Evolutionary conservation across 1,140 invertebrate species (phyloP), one percentile per base, ranked within the genome.

Genomic region (Drosophila pseudoananassae): DNA sequence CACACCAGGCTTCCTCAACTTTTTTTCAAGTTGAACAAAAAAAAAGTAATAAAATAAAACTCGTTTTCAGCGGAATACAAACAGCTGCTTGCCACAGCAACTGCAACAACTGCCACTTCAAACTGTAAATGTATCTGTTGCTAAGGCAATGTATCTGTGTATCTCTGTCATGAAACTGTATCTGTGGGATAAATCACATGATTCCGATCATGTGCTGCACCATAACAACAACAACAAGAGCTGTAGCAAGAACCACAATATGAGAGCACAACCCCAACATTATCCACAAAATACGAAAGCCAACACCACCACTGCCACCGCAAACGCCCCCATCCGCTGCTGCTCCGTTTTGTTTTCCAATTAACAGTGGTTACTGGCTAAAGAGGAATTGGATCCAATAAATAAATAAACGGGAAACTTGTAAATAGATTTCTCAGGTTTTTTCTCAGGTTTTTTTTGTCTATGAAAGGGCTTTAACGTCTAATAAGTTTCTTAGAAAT

Each of bases 121-220:
- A 25, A 49, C 23, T 60, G 5, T 8, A 43, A 17, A 8, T 58
- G 57, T 53, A 33, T 52, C 9, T 51, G 49, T n/a, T 33, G 20
- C 23, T n/a, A 20, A 20, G 20, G 20, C 20, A 20, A 20, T 20
- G 20, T 65, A 49, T 29, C 38, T 46, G 38, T 46, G 23, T 27
- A 27, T 14, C 38, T 14, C 5, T 40, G 12, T 4, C n/a, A 14
- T 40, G 20, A 25, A 7, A 25, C 27, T 43, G 27, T 10, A 31
- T 58, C 43, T 57, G 45, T 31, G 31, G 59, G 56, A 59, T 76
- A 78, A 88, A 76, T 87, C 83, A 83, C 83, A 87, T 87, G 83
- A 88, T 64, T 69, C 65, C 50, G 82, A 87, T 85, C 82, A 85
- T 87, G 77, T 78, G 72, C 71, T 64, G 12, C 59, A 49, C 14